A percentile compares a stretch with the other conserved stretches of the same genome.
These are phyloP conservation scores for Danio albolineatus DNA, from an alignment of 2,797 vertebrate genomes.

Conservation along the genomic window DNA sequence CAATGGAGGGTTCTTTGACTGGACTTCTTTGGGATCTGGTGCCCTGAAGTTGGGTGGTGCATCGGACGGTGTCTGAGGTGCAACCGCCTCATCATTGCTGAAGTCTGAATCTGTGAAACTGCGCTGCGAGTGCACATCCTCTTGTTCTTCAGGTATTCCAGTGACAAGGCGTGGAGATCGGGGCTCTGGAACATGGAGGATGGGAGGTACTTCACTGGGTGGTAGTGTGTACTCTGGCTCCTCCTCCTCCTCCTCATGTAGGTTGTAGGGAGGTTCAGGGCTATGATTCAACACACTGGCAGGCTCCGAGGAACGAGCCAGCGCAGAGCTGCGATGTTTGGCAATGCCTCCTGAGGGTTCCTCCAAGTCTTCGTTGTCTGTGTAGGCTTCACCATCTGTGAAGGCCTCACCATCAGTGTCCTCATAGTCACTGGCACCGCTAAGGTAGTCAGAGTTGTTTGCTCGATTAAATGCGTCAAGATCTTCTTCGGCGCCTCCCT, in stretches of 20 bases:
- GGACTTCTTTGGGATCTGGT: conserved; percentile 73
- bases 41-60: conserved; percentile 77
- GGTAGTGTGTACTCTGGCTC: conserved; percentile 51
- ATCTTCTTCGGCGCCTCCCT: conserved; percentile 75
- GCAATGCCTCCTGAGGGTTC: conserved; percentile 71
- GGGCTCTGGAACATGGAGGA: conserved; percentile 72
- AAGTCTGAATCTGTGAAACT: conserved; percentile 71
- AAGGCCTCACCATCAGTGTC: conserved; percentile 88
- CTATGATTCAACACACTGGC: conserved; percentile 57
- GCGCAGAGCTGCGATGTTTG: conserved; percentile 70
- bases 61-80: conserved; percentile 67
- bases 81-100: conserved; percentile 34
- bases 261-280: conserved; percentile 18
- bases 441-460: conserved; percentile 86
- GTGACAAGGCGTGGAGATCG: neutral
- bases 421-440: conserved; percentile 93
- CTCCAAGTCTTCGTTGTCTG: conserved; percentile 86
- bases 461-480: conserved; percentile 82
- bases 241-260: conserved; percentile 36
- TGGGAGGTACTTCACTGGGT: conserved; percentile 68
- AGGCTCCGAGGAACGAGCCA: conserved; percentile 90
- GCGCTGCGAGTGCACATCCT: conserved; percentile 61
- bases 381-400: conserved; percentile 81
- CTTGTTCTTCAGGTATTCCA: conserved; percentile 55
- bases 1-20: conserved; percentile 66